phyloP scores from a whole-genome alignment of 2,113 vertebrate genomes.

The Brachypodius melanocephalos region DNA sequence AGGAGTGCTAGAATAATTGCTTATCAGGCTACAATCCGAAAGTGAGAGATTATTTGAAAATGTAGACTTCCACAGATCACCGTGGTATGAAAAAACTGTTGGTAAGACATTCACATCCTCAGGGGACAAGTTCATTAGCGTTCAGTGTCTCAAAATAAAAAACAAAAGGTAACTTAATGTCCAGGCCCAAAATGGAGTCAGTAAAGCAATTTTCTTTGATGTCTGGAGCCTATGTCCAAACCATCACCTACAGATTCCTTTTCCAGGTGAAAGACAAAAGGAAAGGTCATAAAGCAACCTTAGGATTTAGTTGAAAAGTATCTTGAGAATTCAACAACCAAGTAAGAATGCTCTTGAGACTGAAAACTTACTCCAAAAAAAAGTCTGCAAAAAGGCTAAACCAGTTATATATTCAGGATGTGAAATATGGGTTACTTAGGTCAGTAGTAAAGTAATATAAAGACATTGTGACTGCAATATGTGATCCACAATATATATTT shows the following conservation, averaged over 20 bases:
- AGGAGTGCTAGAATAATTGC: neutral
- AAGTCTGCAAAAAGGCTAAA: neutral
- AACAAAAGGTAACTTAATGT: neutral
- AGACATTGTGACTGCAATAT: neutral
- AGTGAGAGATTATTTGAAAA: neutral
- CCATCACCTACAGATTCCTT: neutral
- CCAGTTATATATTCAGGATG: neutral
- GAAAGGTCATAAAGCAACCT: neutral
- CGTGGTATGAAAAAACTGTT: neutral
- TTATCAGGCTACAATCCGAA: neutral
- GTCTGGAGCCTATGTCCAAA: neutral
- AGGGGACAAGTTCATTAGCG: neutral
- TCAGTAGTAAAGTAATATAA: neutral
- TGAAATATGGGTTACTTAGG: neutral
- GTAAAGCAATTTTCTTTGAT: neutral
- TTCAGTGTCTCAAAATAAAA: neutral
- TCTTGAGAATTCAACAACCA: neutral
- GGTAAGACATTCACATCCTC: neutral
- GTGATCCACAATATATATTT: neutral
- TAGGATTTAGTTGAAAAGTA: neutral
- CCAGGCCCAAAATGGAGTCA: neutral
- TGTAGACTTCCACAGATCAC: neutral
- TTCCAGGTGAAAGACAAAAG: neutral
- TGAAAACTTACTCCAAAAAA: neutral
- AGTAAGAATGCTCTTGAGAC: neutral